A percentile compares a stretch with the other conserved stretches of the same genome.
Evolutionary conservation across 2,888 invertebrate species (phyloP).

Genomic region (Flexamia atlantica): DNA sequence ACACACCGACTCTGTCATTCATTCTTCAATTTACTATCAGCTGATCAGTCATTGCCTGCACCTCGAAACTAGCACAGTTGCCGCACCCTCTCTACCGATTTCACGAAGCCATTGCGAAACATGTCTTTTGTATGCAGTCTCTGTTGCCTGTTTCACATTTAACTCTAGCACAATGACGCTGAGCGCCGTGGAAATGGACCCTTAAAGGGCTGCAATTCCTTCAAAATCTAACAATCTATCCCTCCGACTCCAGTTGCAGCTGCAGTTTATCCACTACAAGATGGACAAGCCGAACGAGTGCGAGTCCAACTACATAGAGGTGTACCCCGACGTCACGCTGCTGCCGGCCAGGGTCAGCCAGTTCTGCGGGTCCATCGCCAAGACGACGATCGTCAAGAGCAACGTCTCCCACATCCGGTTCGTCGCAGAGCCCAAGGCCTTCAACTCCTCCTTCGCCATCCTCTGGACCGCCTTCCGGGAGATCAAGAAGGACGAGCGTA

Average conservation of each 20-base stretch:
- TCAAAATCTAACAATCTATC: too few species aligned
- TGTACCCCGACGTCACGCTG: conserved; percentile 82
- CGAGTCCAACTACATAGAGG: conserved; percentile 85
- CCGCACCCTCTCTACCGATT: too few species aligned
- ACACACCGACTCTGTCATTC: too few species aligned
- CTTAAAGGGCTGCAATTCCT: too few species aligned
- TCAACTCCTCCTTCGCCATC: conserved; percentile 83
- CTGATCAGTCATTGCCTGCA: too few species aligned
- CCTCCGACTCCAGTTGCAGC: conserved; percentile 83
- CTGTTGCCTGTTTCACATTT: too few species aligned
- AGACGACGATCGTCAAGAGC: conserved; percentile 80
- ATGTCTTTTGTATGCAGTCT: too few species aligned
- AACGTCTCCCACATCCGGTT: conserved; percentile 87
- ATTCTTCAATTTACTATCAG: too few species aligned
- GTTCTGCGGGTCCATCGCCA: conserved; percentile 93
- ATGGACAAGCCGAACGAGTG: conserved; percentile 88
- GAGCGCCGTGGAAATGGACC: too few species aligned
- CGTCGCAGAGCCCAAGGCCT: conserved; percentile 80
- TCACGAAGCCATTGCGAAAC: too few species aligned
- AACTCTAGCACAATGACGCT: too few species aligned
- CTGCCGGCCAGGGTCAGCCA: conserved; percentile 80
- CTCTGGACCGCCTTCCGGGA: conserved; percentile 87
- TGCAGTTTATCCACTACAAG: conserved; percentile 82
- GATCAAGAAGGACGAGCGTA: conserved; percentile 76
- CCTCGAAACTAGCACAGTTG: too few species aligned